Evolutionary conservation across 2,113 vertebrate species (phyloP), one percentile per base, ranked within the genome.

Genomic region (Lucifuga dentata): DNA sequence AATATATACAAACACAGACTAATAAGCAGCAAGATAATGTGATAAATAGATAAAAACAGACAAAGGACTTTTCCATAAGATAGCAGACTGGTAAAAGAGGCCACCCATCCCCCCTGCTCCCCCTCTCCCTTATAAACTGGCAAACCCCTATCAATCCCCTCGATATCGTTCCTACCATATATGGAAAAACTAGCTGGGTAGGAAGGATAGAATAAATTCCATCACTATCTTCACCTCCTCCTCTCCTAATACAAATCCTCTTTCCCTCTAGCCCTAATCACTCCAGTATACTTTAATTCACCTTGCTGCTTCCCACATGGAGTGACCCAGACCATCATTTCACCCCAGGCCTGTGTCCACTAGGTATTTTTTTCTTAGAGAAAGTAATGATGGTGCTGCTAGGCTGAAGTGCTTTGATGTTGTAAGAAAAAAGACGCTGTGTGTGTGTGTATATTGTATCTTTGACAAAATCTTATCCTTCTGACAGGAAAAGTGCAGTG

Each of bases 41-140:
- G 57, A 32, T 53, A 45, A 66, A 61, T 2, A 40, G 16, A 23
- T 11, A 43, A 74, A 71, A 15, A 24, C 24, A 76, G 56, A 75
- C 59, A 76, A 76, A 83, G 71, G 69, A 23, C 12, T 45, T 56
- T 82, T 76, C 64, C 15, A 59, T 41, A 15, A 46, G 38, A 51
- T 59, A 55, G 16, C 55, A 74, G 44, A 63, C 63, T 11, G 8
- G 52, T 51, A 79, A 81, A 88, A 44, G 68, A 85, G 75, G 65
- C 65, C 55, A 81, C 29, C 79, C 73, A 61, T 23, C 81, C 78
- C n/a, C 73, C 73, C 61, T 19, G 62, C 51, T 23, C 29, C 26
- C 46, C 55, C 29, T 46, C 40, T 29, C 50, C 69, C 33, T 62
- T 71, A 73, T 70, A 63, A 64, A 81, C 73, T 39, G 60, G 65